These are phyloP conservation scores for Mercenaria mercenaria DNA, from an alignment of 1,140 invertebrate species.

Conservation along the genomic window DNA sequence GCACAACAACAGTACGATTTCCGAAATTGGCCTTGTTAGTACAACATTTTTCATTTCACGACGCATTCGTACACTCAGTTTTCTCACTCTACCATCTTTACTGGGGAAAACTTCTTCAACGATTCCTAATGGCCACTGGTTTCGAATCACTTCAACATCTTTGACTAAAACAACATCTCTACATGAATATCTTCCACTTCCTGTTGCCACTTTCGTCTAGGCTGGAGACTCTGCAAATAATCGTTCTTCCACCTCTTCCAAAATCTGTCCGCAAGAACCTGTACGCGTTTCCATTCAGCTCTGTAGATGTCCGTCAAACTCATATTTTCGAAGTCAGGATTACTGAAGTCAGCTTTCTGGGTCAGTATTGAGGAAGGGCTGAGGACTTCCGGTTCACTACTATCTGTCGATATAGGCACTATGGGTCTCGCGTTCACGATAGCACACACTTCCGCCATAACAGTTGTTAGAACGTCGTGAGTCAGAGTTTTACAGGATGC, in stretches of 20 bases:
- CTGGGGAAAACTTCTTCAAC: conserved; percentile 27
- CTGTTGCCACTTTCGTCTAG: conserved; percentile 16
- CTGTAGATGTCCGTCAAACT: conserved; percentile 43
- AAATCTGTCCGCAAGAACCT: conserved; percentile 54
- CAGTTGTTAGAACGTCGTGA: background rate
- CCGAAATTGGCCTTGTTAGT: conserved; percentile 25
- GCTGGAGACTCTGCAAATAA: conserved; percentile 49
- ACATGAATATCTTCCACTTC: conserved; percentile 6
- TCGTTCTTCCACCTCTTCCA: conserved; percentile 65
- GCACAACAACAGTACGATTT: conserved; percentile 40
- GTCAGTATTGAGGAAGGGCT: background rate
- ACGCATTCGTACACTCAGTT: background rate
- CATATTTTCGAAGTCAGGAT: background rate
- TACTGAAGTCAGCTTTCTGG: background rate
- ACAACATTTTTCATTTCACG: background rate
- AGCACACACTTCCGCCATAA: background rate
- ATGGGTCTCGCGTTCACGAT: background rate
- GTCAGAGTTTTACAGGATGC: too few relatives aligned
- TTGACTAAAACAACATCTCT: conserved; percentile 68
- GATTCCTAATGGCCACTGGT: conserved; percentile 58
- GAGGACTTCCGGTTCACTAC: background rate
- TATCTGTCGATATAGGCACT: background rate
- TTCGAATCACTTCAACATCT: conserved; percentile 33
- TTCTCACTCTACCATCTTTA: conserved; percentile 53
- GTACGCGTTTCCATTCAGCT: conserved; percentile 51